Evolutionary conservation across 2,888 invertebrate species (phyloP), one percentile per base, ranked within the genome.

Genomic region (Mythimna ferrago): DNA sequence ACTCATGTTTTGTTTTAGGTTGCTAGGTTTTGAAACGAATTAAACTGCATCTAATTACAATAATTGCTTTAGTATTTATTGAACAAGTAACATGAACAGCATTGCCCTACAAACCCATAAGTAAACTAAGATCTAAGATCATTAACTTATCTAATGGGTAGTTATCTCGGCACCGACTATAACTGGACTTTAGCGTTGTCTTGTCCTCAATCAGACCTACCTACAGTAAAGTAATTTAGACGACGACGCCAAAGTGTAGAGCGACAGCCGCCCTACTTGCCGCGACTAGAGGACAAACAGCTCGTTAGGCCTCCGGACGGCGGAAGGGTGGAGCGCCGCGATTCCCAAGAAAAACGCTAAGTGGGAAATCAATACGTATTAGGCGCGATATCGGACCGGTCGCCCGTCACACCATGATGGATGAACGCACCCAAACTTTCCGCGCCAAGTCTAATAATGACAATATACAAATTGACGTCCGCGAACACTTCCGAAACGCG

Each of bases 341-440:
- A 93, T 93, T 94, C 93, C 92, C 94, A 95, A 96, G 95, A 95
- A 96, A 95, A 95, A 93, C 94, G 95, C 94, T 96, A 96, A 96
- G 96, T 96, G 95, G 95, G 94, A 95, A 96, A 96, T 96, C 96
- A 96, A 96, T 96, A 96, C 94, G 94, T 95, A 96, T 96, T 96
- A 96, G 95, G 95, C 94, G 95, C 92, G 95, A 95, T 95, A 96
- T 96, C 96, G 94, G 94, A 92, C 93, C 94, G 93, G 89, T 92
- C 92, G 92, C 92, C 93, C 95, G 96, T 96, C 96, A 95, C 92
- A 88, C 92, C 91, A 95, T 96, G 96, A 96, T 96, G 95, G 96
- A 96, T 96, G 96, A 93, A 94, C 93, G 92, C 92, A 90, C 93
- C 95, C 93, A 92, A 95, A 95, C 94, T 95, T 95, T 93, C 94